Evolutionary conservation across 2,797 vertebrate species (phyloP).

Genomic region (Phalloptychus januarius): DNA sequence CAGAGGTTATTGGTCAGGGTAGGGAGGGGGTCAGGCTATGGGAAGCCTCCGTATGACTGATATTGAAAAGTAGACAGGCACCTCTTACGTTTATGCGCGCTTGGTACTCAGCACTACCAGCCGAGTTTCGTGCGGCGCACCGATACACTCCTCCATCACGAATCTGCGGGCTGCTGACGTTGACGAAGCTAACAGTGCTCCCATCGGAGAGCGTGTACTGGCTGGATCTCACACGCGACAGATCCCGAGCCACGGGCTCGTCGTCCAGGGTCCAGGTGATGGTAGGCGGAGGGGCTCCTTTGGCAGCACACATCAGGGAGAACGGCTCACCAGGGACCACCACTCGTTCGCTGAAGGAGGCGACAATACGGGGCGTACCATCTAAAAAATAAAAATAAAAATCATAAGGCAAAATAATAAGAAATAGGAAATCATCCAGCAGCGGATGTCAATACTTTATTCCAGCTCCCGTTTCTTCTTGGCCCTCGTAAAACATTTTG

Average conservation of each 20-base stretch:
- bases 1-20: constrained; percentile 60
- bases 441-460: background rate
- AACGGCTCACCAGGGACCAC: constrained; percentile 96
- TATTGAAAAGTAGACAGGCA: constrained; percentile 99
- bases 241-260: constrained; percentile 90
- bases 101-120: constrained; percentile 99
- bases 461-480: background rate
- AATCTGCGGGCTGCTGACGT: constrained; percentile 94
- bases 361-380: constrained; percentile 94
- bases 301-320: constrained; percentile 95
- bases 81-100: constrained; percentile 99
- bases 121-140: constrained; percentile 98
- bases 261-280: constrained; percentile 98
- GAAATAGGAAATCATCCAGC: background rate
- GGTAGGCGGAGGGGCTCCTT: constrained; percentile 94
- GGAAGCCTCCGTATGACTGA: constrained; percentile 92
- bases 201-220: constrained; percentile 97
- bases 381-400: constrained; percentile 79
- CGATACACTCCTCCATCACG: constrained; percentile 98
- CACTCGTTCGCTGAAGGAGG: constrained; percentile 97
- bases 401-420: background rate
- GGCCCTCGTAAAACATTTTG: background rate
- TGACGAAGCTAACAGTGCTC: constrained; percentile 96
- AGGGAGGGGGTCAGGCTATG: constrained; percentile 70
- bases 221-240: constrained; percentile 87